phyloP scores from a whole-genome alignment of 2,888 invertebrate genomes.

The Physocephala rufipes region DNA sequence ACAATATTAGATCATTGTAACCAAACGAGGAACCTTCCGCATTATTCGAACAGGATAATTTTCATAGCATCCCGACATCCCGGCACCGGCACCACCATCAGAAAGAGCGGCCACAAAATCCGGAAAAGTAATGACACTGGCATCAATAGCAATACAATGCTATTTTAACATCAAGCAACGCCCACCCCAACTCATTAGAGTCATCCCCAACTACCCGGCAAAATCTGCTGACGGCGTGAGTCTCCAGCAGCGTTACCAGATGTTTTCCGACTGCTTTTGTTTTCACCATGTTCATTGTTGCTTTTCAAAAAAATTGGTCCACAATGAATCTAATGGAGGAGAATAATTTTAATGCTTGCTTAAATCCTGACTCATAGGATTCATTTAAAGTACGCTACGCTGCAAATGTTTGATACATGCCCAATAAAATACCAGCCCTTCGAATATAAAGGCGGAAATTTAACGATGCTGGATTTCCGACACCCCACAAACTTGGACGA shows the following conservation, averaged over 20 bases:
- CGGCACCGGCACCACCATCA: constrained; percentile 16
- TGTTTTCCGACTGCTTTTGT: constrained; percentile 20
- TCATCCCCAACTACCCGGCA: constrained; percentile 34
- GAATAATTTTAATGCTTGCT: constrained; percentile 65
- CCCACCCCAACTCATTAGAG: constrained; percentile 37
- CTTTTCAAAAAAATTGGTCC: too few species aligned
- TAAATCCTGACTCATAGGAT: constrained; percentile 49
- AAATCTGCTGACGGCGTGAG: constrained; percentile 19
- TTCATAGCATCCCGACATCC: neutral
- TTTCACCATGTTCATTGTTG: too few species aligned
- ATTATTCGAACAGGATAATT: too few species aligned
- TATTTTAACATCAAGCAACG: neutral
- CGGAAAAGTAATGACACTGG: too few species aligned
- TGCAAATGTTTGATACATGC: constrained; percentile 40
- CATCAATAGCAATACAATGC: constrained; percentile 39
- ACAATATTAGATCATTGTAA: neutral
- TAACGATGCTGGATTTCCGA: constrained; percentile 2
- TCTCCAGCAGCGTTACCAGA: constrained; percentile 34
- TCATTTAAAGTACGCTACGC: constrained; percentile 46
- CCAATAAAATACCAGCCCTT: constrained; percentile 40
- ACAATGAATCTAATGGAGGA: constrained; percentile 59
- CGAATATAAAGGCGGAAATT: constrained; percentile 31
- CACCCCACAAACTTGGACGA: constrained; percentile 30
- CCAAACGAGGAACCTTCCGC: neutral
- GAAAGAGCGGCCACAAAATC: constrained; percentile 39